These are phyloP conservation scores for Triplophysa siluroides DNA, from an alignment of 2,113 vertebrate species.

Conservation along the genomic window DNA sequence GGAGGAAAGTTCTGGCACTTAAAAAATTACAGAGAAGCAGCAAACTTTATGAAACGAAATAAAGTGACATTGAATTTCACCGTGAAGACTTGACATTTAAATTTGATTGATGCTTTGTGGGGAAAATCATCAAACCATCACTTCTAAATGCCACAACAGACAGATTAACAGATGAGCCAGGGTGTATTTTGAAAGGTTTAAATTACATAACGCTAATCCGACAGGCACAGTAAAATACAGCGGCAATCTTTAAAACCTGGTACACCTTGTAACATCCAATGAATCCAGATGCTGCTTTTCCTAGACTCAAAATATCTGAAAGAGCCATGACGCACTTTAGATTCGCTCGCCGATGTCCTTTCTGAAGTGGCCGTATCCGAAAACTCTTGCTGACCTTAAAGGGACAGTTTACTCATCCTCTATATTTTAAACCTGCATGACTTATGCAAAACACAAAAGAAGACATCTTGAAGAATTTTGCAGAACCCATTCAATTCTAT, in stretches of 20 bases:
- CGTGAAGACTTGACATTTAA: constrained; percentile 42
- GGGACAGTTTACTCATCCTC: too few species aligned
- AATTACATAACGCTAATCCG: constrained; percentile 28
- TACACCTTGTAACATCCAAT: neutral
- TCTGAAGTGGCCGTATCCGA: neutral
- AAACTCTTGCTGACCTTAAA: neutral
- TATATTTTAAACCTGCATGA: too few species aligned
- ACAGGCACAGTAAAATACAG: neutral
- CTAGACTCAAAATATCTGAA: neutral
- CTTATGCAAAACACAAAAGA: too few species aligned
- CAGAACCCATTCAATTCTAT: neutral
- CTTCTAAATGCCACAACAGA: constrained; percentile 47
- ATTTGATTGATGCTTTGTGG: constrained; percentile 47
- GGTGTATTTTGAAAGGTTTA: constrained; percentile 21
- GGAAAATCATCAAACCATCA: constrained; percentile 48
- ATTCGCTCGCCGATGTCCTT: neutral
- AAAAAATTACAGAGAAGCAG: constrained; percentile 14
- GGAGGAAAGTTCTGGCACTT: constrained; percentile 6
- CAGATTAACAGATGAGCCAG: constrained; percentile 39
- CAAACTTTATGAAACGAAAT: constrained; percentile 28
- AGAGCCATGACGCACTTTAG: neutral
- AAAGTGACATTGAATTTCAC: constrained; percentile 17
- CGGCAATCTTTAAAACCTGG: neutral
- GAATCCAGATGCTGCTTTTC: neutral
- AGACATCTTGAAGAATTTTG: neutral